phyloP scores from a whole-genome alignment of 2,888 invertebrate genomes.

The Andrena marginata region DNA sequence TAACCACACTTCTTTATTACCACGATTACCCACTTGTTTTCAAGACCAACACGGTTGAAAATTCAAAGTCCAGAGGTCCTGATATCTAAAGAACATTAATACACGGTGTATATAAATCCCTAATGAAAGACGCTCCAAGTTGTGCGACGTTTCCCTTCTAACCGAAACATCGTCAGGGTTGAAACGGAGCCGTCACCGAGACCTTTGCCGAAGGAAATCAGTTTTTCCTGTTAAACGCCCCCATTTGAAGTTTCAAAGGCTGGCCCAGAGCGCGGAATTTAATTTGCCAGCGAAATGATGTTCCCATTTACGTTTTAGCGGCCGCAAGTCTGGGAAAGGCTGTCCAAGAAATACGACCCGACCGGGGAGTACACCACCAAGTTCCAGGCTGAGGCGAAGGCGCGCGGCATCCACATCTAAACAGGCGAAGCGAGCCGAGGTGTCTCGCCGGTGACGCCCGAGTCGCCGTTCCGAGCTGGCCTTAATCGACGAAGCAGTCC shows the following conservation, averaged over 20 bases:
- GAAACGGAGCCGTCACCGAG: neutral
- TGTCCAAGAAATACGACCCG: conserved; percentile 90
- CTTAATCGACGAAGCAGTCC: neutral
- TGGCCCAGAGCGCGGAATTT: neutral
- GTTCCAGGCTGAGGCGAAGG: conserved; percentile 87
- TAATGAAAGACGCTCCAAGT: neutral
- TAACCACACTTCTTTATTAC: no score
- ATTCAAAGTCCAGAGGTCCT: no score
- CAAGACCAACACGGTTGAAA: no score
- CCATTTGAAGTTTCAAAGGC: neutral
- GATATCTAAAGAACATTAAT: no score
- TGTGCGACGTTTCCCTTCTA: neutral
- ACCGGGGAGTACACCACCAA: conserved; percentile 88
- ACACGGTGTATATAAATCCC: neutral
- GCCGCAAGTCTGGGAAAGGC: conserved; percentile 88
- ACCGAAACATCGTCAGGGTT: neutral
- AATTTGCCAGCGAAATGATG: neutral
- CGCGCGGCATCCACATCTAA: conserved; percentile 76
- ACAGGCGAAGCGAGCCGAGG: neutral
- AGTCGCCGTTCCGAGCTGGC: neutral
- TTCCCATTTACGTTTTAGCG: conserved; percentile 67
- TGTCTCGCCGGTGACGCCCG: neutral
- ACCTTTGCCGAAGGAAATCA: neutral
- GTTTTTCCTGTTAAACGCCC: neutral
- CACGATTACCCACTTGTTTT: no score